A percentile compares a stretch with the other conserved stretches of the same genome.
phyloP scores from a whole-genome alignment of 2,113 vertebrate genomes.

The Pionites leucogaster region DNA sequence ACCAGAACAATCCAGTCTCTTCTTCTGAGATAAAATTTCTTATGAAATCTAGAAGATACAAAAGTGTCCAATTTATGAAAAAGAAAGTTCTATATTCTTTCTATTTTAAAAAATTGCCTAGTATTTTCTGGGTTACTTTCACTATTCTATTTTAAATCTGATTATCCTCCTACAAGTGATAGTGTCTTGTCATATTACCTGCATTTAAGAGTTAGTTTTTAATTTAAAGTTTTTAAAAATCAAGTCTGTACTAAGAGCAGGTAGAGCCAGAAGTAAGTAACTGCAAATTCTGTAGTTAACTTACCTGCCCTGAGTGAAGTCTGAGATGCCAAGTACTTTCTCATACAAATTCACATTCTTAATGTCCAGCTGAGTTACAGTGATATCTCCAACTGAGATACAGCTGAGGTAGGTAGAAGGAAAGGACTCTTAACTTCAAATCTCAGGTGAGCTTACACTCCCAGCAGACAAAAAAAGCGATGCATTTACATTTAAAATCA shows the following conservation, averaged over 20 bases:
- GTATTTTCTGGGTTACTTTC: background rate
- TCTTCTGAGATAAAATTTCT: background rate
- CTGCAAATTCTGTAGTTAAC: background rate
- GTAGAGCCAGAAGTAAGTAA: background rate
- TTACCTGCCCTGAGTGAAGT: background rate
- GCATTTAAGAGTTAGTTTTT: background rate
- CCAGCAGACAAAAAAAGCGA: background rate
- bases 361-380: background rate
- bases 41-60: background rate
- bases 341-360: background rate
- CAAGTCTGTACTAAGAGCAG: background rate
- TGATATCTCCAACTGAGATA: background rate
- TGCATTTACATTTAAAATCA: background rate
- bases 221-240: background rate
- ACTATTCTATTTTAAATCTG: conserved; percentile 2
- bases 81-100: background rate
- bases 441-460: background rate
- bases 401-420: background rate
- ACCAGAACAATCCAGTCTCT: background rate
- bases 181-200: background rate
- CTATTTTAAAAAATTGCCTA: background rate
- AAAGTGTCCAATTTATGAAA: background rate
- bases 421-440: background rate
- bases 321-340: background rate
- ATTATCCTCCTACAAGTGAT: conserved; percentile 6